Evolutionary conservation across 2,797 vertebrate genomes (phyloP).

Genomic region (Dermochelys coriacea): DNA sequence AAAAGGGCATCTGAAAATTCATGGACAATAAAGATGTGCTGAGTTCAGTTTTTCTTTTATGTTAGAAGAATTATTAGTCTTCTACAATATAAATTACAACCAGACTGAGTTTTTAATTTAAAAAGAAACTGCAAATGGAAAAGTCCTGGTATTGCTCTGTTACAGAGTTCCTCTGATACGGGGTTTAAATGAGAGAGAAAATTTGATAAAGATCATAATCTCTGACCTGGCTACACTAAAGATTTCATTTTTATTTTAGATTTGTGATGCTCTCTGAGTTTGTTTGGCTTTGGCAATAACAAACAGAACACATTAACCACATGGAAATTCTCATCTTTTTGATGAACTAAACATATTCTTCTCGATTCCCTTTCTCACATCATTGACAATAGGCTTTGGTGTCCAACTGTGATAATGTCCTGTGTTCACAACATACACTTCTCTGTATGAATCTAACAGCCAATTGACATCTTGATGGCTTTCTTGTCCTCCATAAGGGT

Average conservation of each 20-base stretch:
- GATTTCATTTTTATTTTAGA: conserved; percentile 36
- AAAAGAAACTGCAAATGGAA: conserved; percentile 35
- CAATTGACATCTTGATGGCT: conserved; percentile 44
- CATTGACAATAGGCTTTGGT: conserved; percentile 55
- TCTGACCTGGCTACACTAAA: conserved; percentile 37
- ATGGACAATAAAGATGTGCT: conserved; percentile 60
- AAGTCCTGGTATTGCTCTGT: conserved; percentile 9
- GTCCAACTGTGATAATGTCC: conserved; percentile 71
- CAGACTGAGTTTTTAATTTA: conserved; percentile 53
- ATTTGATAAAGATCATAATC: conserved; percentile 38
- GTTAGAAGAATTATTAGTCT: conserved; percentile 43
- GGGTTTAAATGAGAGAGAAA: conserved; percentile 60
- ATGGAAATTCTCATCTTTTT: conserved; percentile 39
- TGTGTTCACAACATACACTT: conserved; percentile 33
- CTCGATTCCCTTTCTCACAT: conserved; percentile 56
- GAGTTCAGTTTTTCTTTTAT: conserved; percentile 55
- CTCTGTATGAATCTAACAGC: conserved; percentile 53
- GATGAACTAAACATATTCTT: conserved; percentile 53
- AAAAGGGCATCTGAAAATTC: conserved; percentile 57
- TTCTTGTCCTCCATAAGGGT: conserved; percentile 55
- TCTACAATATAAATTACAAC: conserved; percentile 54
- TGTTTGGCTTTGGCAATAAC: conserved; percentile 48
- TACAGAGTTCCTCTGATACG: conserved; percentile 34
- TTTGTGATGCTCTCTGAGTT: conserved; percentile 46
- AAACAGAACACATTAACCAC: conserved; percentile 42